Conservation (phyloP, 2,888 invertebrate species). For the Horisme vitalbata region DNA sequence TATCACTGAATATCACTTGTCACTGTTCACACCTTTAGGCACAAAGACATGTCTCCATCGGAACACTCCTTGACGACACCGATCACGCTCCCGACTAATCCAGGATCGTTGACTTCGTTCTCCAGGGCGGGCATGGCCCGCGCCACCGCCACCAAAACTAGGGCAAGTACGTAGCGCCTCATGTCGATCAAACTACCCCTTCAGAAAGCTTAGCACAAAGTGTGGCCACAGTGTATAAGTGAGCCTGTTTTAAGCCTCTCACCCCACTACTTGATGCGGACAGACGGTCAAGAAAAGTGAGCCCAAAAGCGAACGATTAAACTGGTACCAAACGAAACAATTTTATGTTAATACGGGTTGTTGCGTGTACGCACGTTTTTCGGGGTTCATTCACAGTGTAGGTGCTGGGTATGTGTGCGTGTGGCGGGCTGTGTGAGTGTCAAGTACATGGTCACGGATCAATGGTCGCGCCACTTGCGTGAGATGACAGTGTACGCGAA, state of each 20-base stretch:
- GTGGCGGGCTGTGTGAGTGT: conserved; percentile 28
- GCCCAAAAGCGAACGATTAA: conserved; percentile 72
- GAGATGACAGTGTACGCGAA: conserved; percentile 29
- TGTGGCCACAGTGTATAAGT: conserved; percentile 67
- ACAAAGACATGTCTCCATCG: conserved; percentile 86
- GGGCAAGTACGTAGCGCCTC: conserved; percentile 71
- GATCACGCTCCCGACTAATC: conserved; percentile 75
- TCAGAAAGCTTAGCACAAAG: conserved; percentile 71
- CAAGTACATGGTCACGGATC: conserved; percentile 42
- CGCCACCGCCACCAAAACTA: conserved; percentile 77
- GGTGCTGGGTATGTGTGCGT: conserved; percentile 31
- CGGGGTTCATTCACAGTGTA: conserved; percentile 55
- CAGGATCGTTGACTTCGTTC: conserved; percentile 78
- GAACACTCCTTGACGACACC: conserved; percentile 88
- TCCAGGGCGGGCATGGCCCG: conserved; percentile 75
- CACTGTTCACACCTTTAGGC: conserved; percentile 85
- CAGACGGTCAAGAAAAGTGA: conserved; percentile 69
- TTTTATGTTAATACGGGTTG: conserved; percentile 66
- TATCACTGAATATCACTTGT: conserved; percentile 18
- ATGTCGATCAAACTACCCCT: conserved; percentile 73
- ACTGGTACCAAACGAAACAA: conserved; percentile 65
- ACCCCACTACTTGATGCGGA: conserved; percentile 66
- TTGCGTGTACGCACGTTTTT: conserved; percentile 61
- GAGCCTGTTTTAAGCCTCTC: conserved; percentile 75
- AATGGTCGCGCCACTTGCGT: conserved; percentile 44